A percentile compares a stretch with the other conserved stretches of the same genome.
phyloP scores from a whole-genome alignment of 2,113 vertebrate species.

The Poeciliopsis turrubarensis region DNA sequence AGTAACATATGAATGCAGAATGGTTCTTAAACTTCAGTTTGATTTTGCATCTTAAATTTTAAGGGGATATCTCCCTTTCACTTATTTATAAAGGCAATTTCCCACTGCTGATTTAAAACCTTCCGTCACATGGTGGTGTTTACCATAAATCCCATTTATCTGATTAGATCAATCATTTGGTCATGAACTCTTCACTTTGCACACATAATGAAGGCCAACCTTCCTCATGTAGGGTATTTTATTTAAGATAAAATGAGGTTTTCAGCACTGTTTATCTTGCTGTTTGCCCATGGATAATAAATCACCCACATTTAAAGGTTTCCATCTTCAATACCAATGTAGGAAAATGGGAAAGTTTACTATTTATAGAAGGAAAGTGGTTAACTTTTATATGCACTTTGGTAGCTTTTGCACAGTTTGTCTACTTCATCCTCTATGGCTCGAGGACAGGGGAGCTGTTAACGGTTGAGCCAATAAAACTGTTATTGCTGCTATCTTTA shows the following conservation, averaged over 20 bases:
- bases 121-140: conserved; percentile 49
- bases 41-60: conserved; percentile 38
- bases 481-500: conserved; percentile 84
- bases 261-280: conserved; percentile 59
- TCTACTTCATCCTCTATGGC: conserved; percentile 78
- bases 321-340: conserved; percentile 53
- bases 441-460: conserved; percentile 79
- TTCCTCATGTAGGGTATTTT: conserved; percentile 39
- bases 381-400: conserved; percentile 79
- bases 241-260: conserved; percentile 55
- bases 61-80: conserved; percentile 34
- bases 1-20: conserved; percentile 24
- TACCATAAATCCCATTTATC: conserved; percentile 49
- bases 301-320: conserved; percentile 73
- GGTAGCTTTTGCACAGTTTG: conserved; percentile 74
- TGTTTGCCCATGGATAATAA: conserved; percentile 73
- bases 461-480: conserved; percentile 81
- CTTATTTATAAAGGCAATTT: conserved; percentile 60
- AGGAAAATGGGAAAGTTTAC: conserved; percentile 63
- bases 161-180: conserved; percentile 62
- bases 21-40: background rate
- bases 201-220: conserved; percentile 56
- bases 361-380: conserved; percentile 79
- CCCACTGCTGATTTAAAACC: conserved; percentile 43
- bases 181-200: conserved; percentile 59